Conservation (phyloP, 2,113 vertebrate species). For the Hemiscyllium ocellatum region DNA sequence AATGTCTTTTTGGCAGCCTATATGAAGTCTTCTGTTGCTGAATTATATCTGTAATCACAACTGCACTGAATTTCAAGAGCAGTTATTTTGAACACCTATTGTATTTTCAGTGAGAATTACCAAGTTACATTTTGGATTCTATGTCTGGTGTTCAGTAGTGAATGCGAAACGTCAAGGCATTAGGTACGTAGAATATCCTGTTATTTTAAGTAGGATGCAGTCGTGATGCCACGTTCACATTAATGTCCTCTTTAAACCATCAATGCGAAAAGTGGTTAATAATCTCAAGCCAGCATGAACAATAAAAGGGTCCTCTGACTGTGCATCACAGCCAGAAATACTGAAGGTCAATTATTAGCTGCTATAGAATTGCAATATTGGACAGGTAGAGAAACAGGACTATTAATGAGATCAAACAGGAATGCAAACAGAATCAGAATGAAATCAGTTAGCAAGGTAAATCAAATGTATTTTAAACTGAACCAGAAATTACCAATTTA, state of each 20-base stretch:
- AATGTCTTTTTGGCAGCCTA: not conserved
- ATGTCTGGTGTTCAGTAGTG: not conserved
- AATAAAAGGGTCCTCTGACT: not conserved
- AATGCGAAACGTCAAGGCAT: not conserved
- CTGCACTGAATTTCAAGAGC: not conserved
- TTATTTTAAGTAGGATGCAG: not conserved
- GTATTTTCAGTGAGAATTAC: not conserved
- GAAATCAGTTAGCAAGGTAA: not conserved
- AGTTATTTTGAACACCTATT: not conserved
- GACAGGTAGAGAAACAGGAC: not conserved
- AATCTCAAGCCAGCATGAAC: not conserved
- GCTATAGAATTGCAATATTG: not conserved
- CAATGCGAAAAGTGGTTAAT: not conserved
- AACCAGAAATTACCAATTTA: too few relatives aligned
- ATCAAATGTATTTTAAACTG: not conserved
- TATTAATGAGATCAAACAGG: not conserved
- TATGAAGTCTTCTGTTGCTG: not conserved
- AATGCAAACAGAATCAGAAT: not conserved
- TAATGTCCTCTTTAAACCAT: not conserved
- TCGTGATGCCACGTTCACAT: not conserved
- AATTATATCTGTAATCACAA: not conserved
- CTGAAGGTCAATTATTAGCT: not conserved
- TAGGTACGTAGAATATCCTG: not conserved
- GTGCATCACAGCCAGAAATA: not conserved
- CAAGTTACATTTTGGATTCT: not conserved